These are phyloP conservation scores for Brachypodius melanocephalos DNA, from an alignment of 2,113 vertebrate species.

Conservation along the genomic window DNA sequence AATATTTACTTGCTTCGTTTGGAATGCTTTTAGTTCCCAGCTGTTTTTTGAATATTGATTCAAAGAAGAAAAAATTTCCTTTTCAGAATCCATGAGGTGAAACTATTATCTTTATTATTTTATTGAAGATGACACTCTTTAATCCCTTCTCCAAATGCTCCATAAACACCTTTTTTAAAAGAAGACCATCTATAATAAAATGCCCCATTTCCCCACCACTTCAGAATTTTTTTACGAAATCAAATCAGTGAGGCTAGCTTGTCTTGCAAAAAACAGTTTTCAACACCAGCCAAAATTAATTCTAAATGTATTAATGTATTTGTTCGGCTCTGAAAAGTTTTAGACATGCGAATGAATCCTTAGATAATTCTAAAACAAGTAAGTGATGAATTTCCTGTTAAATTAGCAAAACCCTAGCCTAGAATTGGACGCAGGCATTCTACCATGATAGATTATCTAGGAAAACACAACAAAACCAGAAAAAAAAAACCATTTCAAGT, in stretches of 20 bases:
- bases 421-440: not conserved
- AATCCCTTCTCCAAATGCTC: not conserved
- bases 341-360: not conserved
- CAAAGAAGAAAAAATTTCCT: not conserved
- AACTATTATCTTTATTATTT: not conserved
- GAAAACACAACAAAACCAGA: not conserved
- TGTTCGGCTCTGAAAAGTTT: not conserved
- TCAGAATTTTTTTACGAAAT: not conserved
- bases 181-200: not conserved
- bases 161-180: not conserved
- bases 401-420: not conserved
- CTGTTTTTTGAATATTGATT: not conserved
- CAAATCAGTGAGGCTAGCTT: not conserved
- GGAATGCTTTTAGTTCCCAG: not conserved
- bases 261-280: not conserved
- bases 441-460: not conserved
- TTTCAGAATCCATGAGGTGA: accelerated
- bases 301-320: not conserved
- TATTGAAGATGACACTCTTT: not conserved
- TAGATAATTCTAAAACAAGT: not conserved
- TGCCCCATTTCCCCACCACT: not conserved
- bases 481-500: not conserved
- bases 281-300: not conserved
- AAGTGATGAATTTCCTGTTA: not conserved
- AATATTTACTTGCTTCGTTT: not conserved